Conservation (phyloP, 2,888 invertebrate species). For the Nomada flava region DNA sequence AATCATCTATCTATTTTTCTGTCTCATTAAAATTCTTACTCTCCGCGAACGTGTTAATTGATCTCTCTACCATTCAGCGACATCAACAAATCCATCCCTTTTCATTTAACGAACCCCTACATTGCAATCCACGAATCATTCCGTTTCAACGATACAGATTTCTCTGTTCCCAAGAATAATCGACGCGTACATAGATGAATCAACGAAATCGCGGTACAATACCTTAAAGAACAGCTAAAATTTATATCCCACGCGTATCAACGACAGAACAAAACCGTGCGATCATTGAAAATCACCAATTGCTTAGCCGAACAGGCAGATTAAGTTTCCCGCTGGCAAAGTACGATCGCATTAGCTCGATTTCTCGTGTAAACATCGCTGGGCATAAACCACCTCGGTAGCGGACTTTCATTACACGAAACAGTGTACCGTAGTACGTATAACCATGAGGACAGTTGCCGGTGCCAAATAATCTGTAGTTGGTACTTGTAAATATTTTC, state of each 20-base stretch:
- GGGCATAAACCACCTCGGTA: constrained; percentile 6
- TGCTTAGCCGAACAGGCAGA: background rate
- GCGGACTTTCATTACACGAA: constrained; percentile 15
- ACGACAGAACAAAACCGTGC: background rate
- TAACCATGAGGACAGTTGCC: background rate
- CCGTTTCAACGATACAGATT: too few species aligned
- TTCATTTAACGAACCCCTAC: background rate
- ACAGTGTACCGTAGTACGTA: background rate
- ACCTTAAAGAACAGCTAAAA: background rate
- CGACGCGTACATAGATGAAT: background rate
- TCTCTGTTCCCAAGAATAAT: too few species aligned
- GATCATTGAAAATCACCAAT: background rate
- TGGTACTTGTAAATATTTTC: background rate
- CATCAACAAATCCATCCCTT: background rate
- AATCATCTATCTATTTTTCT: too few species aligned
- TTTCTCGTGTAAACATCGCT: constrained; percentile 40
- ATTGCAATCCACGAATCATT: too few species aligned
- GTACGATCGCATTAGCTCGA: constrained; percentile 21
- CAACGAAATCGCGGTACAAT: background rate
- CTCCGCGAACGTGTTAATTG: background rate
- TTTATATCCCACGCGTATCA: background rate
- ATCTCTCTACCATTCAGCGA: background rate
- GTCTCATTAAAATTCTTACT: too few species aligned
- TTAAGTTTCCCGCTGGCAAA: constrained; percentile 11
- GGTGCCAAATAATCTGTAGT: constrained; percentile 5